Conservation (phyloP, 2,888 invertebrate species). For the Tetropium fuscum region DNA sequence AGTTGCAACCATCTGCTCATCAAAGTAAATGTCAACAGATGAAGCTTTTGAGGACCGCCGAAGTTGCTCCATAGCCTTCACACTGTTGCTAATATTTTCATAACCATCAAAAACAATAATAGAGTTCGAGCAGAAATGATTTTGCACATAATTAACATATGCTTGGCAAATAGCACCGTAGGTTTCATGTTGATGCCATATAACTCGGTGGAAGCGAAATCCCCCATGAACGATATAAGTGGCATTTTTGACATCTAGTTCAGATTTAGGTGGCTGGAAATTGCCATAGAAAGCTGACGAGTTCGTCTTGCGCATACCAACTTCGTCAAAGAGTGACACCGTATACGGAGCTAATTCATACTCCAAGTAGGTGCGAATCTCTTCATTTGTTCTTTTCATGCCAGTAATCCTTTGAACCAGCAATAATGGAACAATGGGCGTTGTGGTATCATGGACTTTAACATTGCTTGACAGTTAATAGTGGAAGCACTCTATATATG, state of each 20-base stretch:
- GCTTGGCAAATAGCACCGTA: background rate
- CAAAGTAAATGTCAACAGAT: too few species aligned
- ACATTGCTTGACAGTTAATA: too few species aligned
- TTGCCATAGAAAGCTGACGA: background rate
- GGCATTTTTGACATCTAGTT: background rate
- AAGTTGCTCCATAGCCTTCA: too few species aligned
- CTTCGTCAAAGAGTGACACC: background rate
- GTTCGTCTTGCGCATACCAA: background rate
- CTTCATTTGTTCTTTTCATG: background rate
- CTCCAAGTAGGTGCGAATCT: background rate
- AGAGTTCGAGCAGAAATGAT: too few species aligned
- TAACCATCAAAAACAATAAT: too few species aligned
- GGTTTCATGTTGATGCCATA: background rate
- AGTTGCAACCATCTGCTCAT: too few species aligned
- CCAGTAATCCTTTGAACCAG: background rate
- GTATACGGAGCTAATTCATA: background rate
- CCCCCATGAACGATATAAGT: background rate
- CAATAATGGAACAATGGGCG: background rate
- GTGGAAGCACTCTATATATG: too few species aligned
- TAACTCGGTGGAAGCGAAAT: background rate
- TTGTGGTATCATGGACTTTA: background rate
- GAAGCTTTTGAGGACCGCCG: too few species aligned
- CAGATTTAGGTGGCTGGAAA: too few species aligned
- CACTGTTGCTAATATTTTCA: too few species aligned
- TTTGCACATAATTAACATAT: background rate